Conservation (phyloP, 1,140 invertebrate genomes). For the Helicorthomorpha holstii region DNA sequence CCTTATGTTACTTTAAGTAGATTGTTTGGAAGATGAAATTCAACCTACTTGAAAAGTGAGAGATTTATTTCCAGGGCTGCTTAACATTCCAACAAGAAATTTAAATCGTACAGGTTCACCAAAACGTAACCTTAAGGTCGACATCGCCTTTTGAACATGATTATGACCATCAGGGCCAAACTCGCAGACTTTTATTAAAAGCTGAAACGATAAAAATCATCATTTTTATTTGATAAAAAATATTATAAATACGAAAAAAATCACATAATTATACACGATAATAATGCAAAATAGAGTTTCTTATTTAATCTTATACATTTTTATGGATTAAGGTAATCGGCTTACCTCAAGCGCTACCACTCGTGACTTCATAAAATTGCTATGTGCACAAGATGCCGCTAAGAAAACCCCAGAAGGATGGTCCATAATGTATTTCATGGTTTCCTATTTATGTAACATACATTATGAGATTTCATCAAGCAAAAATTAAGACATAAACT, state of each 20-base stretch:
- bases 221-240: neutral
- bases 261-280: neutral
- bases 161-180: constrained; percentile 39
- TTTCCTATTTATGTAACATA: too few species aligned
- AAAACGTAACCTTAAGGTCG: constrained; percentile 66
- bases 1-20: too few species aligned
- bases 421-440: constrained; percentile 27
- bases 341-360: constrained; percentile 64
- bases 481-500: too few species aligned
- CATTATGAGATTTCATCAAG: too few species aligned
- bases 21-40: too few species aligned
- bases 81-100: constrained; percentile 71
- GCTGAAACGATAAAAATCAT: constrained; percentile 14
- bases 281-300: neutral
- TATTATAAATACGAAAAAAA: neutral
- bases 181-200: constrained; percentile 23
- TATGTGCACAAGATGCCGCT: constrained; percentile 69
- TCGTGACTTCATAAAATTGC: constrained; percentile 61
- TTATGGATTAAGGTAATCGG: neutral
- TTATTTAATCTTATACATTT: neutral
- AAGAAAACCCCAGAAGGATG: constrained; percentile 68
- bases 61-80: constrained; percentile 42
- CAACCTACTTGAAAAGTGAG: constrained; percentile 20
- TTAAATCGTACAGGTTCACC: constrained; percentile 82
- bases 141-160: constrained; percentile 73